These are phyloP conservation scores for Uropsilus gracilis DNA, from an alignment of 2,113 vertebrate genomes.

Conservation along the genomic window DNA sequence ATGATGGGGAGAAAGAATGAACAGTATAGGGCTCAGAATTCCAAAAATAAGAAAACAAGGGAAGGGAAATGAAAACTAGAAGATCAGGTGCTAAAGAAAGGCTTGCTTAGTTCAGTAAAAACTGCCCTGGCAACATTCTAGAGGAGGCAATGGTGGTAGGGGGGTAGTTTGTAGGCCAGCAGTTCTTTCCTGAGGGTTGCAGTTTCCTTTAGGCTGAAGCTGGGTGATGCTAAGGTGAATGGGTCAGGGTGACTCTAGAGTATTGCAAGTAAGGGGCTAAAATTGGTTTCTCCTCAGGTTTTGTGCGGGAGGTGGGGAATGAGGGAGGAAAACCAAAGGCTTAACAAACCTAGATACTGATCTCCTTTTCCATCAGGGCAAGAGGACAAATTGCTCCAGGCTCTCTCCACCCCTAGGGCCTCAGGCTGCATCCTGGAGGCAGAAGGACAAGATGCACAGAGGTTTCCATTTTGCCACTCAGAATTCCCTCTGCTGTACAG, in stretches of 20 bases:
- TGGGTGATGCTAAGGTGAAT: neutral
- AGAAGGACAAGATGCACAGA: neutral
- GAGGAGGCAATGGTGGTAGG: too few species aligned
- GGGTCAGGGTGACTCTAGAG: neutral
- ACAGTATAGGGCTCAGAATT: slow-evolving; percentile 61
- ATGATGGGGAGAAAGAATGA: slow-evolving; percentile 73
- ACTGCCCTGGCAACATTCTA: neutral
- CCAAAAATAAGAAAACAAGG: slow-evolving; percentile 65
- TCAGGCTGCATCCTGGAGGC: neutral
- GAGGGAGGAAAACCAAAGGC: neutral
- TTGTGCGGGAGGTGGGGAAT: neutral
- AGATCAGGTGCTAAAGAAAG: neutral
- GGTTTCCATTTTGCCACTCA: neutral
- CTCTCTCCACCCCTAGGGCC: neutral
- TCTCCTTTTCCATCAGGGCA: neutral
- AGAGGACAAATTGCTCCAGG: neutral
- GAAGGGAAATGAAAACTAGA: slow-evolving; percentile 52
- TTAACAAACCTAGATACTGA: neutral
- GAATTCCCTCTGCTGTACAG: neutral
- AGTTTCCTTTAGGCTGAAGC: neutral
- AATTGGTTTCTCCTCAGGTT: neutral
- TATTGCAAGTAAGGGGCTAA: neutral
- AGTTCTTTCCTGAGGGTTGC: neutral
- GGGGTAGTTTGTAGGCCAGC: neutral
- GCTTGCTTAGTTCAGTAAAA: neutral